Evolutionary conservation across 2,113 vertebrate species (phyloP), one percentile per base, ranked within the genome.

Genomic region (Sylvia atricapilla): DNA sequence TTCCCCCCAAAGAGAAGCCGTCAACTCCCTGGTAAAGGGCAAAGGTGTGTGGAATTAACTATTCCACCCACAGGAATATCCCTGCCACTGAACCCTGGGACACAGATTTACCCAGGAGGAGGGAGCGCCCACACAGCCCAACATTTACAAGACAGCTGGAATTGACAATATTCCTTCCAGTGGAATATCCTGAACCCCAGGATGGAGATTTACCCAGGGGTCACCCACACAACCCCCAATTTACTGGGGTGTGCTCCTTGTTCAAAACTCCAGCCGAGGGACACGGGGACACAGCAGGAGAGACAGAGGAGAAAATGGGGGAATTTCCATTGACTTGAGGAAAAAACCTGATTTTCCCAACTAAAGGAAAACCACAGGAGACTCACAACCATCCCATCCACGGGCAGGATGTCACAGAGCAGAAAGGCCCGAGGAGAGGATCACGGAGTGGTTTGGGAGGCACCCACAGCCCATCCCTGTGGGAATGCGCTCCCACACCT

Each of bases 51-150:
- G 24, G 35, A 30, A 50, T 52, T 1, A 7, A n/a, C 28, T 6
- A 15, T 22, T 44, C 25, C 55, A 13, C 16, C 46, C 24, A 2
- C 5, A 2, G 24, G 37, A 52, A 44, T 44, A 52, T 43, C 52
- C 37, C 37, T 0, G 0, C 3, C 15, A 3, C 30, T 41, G 55
- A 73, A n/a, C 2, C 18, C 33, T 2, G 3, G 35, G 4, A 9
- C 1, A 2, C 83, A n/a, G 14, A 33, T 82, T 46, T 25, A 33
- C 80, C 41, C 37, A 2, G 27, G 46, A 22, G 0, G 1, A 37
- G 41, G 31, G 28, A 11, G 23, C 11, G 1, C 19, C 24, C 60
- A 2, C 60, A 2, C 10, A 23, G 14, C 8, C 7, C 46, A 11
- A 22, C 22, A 47, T 47, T 47, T 22, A 41, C 41, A 41, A 41